phyloP scores from a whole-genome alignment of 1,140 invertebrate species.

The Drosophila obscura region DNA sequence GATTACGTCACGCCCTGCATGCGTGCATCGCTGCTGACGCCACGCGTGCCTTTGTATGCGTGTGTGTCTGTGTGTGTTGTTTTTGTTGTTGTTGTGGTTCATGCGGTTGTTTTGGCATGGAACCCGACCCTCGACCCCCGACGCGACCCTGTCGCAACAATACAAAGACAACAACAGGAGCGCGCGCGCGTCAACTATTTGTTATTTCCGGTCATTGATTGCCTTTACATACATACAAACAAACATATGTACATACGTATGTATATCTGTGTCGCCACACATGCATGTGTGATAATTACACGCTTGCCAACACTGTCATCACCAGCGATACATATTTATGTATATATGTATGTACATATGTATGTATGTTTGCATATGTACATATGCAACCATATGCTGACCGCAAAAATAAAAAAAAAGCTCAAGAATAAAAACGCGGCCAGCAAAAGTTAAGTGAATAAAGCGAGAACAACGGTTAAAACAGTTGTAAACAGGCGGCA shows the following conservation, averaged over 20 bases:
- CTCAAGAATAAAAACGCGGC: conserved; percentile 11
- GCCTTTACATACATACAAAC: conserved; percentile 20
- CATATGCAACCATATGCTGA: conserved; percentile 28
- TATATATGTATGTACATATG: conserved; percentile 1
- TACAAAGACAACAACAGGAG: conserved; percentile 5
- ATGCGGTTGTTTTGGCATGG: background rate
- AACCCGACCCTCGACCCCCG: background rate
- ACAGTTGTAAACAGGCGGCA: conserved; percentile 71
- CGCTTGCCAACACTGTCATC: conserved; percentile 7
- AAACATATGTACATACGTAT: conserved; percentile 2
- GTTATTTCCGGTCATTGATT: conserved; percentile 73
- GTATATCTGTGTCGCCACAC: background rate
- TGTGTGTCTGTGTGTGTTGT: background rate
- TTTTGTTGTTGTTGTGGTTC: conserved; percentile 1
- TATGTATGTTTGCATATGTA: conserved; percentile 12
- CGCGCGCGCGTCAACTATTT: conserved; percentile 58
- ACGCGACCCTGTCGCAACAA: background rate
- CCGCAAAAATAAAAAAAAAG: conserved; percentile 31
- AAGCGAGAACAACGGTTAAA: conserved; percentile 69
- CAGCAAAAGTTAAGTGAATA: conserved; percentile 42
- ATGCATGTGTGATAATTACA: conserved; percentile 26
- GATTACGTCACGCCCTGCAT: conserved; percentile 56
- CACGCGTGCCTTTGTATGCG: conserved; percentile 2
- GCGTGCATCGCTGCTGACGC: conserved; percentile 11
- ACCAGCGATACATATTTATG: conserved; percentile 6